Conservation (phyloP, 2,888 invertebrate genomes). For the Eumerus sabulonum region DNA sequence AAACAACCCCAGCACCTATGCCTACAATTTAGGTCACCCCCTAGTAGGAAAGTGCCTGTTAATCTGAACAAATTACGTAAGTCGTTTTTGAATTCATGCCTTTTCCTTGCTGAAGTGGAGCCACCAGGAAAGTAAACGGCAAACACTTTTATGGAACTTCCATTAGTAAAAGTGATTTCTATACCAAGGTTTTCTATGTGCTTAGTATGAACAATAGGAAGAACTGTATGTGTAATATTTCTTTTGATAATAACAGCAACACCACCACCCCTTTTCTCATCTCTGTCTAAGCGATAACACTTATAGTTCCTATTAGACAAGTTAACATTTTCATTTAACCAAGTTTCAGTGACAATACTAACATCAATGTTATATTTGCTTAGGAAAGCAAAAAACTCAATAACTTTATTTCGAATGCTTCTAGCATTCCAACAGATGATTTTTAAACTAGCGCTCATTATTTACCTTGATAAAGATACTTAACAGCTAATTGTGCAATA, state of each 20-base stretch:
- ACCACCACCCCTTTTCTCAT: conserved; percentile 1
- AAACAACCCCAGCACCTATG: too few species aligned
- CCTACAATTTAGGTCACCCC: conserved; percentile 1
- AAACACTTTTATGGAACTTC: conserved; percentile 4
- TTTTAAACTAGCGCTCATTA: conserved; percentile 14
- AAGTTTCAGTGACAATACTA: too few species aligned
- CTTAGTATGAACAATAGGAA: not conserved
- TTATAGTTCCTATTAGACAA: conserved; percentile 2
- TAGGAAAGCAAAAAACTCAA: conserved; percentile 18
- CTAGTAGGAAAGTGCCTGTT: not conserved
- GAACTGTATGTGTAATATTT: conserved; percentile 4
- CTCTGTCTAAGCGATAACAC: conserved; percentile 7
- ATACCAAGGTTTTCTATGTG: conserved; percentile 10
- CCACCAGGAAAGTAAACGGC: conserved; percentile 1
- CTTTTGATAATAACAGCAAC: conserved; percentile 18
- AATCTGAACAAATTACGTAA: not conserved
- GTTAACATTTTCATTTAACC: not conserved
- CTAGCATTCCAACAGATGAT: conserved; percentile 28
- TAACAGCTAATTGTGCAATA: conserved; percentile 27
- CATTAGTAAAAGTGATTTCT: conserved; percentile 1
- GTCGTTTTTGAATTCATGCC: not conserved
- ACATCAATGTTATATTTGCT: conserved; percentile 15
- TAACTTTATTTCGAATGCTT: conserved; percentile 4
- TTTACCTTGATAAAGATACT: conserved; percentile 27
- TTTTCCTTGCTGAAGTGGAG: not conserved